These are phyloP conservation scores for Buphagus erythrorhynchus DNA, from an alignment of 2,797 vertebrate species.

Conservation along the genomic window DNA sequence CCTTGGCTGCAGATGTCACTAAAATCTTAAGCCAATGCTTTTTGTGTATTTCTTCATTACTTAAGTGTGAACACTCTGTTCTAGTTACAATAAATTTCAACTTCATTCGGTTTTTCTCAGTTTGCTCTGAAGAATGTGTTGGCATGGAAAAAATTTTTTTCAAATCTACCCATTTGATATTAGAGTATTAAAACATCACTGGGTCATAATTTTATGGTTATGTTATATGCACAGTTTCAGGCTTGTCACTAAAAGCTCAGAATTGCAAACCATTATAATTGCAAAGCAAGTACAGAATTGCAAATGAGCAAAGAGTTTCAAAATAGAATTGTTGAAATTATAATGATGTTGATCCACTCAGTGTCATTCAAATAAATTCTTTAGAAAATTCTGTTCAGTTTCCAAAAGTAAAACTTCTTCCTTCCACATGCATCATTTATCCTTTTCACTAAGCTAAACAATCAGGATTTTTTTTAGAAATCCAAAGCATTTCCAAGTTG, in stretches of 20 bases:
- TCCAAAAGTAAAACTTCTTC: neutral
- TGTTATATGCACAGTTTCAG: neutral
- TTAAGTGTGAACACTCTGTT: neutral
- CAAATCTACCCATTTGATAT: neutral
- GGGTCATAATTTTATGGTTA: neutral
- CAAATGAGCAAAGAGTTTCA: neutral
- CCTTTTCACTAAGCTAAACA: neutral
- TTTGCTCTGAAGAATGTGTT: neutral
- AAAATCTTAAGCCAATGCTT: neutral
- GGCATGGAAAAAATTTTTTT: accelerated
- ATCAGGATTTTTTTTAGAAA: neutral
- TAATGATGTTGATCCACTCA: neutral
- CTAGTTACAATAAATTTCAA: neutral
- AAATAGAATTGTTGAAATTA: slow-evolving; percentile 3
- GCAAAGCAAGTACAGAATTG: slow-evolving; percentile 3
- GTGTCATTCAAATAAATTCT: neutral
- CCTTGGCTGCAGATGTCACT: neutral
- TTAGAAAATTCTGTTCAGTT: neutral
- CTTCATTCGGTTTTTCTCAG: neutral
- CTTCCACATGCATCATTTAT: neutral
- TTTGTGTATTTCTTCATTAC: neutral
- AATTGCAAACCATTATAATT: neutral
- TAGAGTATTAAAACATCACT: neutral
- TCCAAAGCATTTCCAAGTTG: neutral
- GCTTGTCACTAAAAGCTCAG: neutral